These are phyloP conservation scores for Calephelis nemesis DNA, from an alignment of 1,140 invertebrate species.

Conservation along the genomic window DNA sequence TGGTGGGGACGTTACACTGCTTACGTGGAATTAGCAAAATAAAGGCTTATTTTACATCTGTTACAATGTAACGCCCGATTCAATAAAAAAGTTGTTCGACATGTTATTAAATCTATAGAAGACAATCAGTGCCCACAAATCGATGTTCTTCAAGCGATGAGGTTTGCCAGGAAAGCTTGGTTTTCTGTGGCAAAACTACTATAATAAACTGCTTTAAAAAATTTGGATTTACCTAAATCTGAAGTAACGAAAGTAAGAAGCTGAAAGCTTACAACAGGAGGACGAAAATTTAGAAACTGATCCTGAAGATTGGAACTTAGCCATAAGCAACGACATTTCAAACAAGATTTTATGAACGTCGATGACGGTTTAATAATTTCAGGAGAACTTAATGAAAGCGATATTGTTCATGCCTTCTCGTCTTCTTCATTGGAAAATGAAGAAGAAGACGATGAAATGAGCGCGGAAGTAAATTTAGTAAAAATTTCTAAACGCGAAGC, in stretches of 20 bases:
- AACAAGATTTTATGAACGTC: slow-evolving; percentile 24
- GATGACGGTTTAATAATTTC: slow-evolving; percentile 25
- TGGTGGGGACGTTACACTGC: too few relatives aligned
- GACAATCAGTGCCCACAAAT: slow-evolving; percentile 21
- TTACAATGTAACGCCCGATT: too few relatives aligned
- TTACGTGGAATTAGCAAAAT: too few relatives aligned
- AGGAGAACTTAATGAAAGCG: slow-evolving; percentile 24
- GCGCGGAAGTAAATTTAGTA: slow-evolving; percentile 26
- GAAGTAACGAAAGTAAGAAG: slow-evolving; percentile 26
- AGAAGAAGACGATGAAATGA: slow-evolving; percentile 23
- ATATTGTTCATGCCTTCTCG: slow-evolving; percentile 15
- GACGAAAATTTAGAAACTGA: slow-evolving; percentile 14
- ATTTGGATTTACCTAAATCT: slow-evolving; percentile 27
- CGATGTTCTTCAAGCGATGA: slow-evolving; percentile 23
- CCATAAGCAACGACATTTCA: slow-evolving; percentile 25
- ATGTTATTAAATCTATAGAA: slow-evolving; percentile 27
- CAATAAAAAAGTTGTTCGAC: slow-evolving; percentile 24
- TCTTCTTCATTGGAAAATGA: slow-evolving; percentile 21
- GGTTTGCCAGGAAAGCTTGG: slow-evolving; percentile 26
- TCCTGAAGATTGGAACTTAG: slow-evolving; percentile 16
- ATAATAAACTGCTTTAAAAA: slow-evolving; percentile 29
- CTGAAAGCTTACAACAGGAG: slow-evolving; percentile 30
- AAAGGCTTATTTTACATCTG: too few relatives aligned
- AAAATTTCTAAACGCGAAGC: slow-evolving; percentile 32
- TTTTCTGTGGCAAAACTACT: slow-evolving; percentile 23